Evolutionary conservation across 2,888 invertebrate genomes (phyloP), one percentile per base, ranked within the genome.

Genomic region (Apamea anceps): DNA sequence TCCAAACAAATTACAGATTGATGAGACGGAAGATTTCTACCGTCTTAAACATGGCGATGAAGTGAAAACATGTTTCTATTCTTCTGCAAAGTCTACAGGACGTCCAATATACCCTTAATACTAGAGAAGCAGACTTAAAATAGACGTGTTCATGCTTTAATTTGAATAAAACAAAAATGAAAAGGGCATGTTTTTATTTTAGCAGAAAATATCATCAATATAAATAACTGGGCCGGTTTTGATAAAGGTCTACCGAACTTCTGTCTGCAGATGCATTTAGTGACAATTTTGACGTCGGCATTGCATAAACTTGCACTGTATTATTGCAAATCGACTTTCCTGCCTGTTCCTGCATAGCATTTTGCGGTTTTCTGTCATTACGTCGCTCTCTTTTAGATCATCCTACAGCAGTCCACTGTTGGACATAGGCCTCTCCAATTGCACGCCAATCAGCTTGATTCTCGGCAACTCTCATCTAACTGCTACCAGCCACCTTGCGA

Each of bases 141-240:
- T 21, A 12, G n/a, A 71, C 13, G 25, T 13, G 32, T 37, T 25
- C 5, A 32, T 32, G 13, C 0, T 54, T 32, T 45, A 32, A 42
- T 12, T 21, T 54, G 18, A 28, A 45, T 7, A 42, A 54, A 60
- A 42, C 45, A 13, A 72, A 10, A 72, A 63, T 42, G 6, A 10
- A 42, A 37, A 32, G 7, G 18, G n/a, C 37, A 25, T n/a, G 1
- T 72, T 57, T 15, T 45, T 37, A 71, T 8, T 48, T 60, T 21
- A 67, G 25, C 28, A 42, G 60, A 75, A 67, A 42, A 68, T 60
- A 8, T 48, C 57, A n/a, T 0, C 13, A 67, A 70, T 48, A 21
- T n/a, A 45, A 70, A 65, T 65, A 32, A 67, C 15, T n/a, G 15
- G 7, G 45, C 79, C 62, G 62, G 72, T 79, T 79, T 72, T 45